Base-by-base conservation (phyloP, 1,140 invertebrate genomes). In the Brachystomella parvula region DNA sequence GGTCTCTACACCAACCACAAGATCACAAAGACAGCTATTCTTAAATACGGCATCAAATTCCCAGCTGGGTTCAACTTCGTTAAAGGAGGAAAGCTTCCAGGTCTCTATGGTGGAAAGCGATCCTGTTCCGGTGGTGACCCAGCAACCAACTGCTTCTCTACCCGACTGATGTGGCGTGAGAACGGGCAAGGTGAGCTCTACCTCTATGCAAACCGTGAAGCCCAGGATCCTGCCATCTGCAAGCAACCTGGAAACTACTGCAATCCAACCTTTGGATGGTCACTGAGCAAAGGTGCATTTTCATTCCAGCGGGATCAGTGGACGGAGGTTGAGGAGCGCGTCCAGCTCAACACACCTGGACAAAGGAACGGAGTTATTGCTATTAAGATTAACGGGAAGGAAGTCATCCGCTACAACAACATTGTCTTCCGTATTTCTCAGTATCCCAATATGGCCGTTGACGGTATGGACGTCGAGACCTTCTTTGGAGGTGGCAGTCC, bases 1-100 rank as follows among this genome's bases (percentile, higher is more conserved):
- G 67, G 67, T 21, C 32, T 68, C 1, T 68, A 47, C 39, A 63
- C 61, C 6, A 59, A 53, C 35, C 61, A 67, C 3, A 26, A 31
- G 30, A 24, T 64, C 0, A 12, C 62, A 1, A 33, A 32, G 21
- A 61, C 56, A 1, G 67, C 63, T 17, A 44, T 65, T 28, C 61
- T 68, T 39, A 68, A 64, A 32, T 68, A 68, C 47, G 24, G 12
- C 15, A 63, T 68, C 1, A 64, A 60, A 24, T 68, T 68, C 47
- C 67, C 67, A 2, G 24, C 53, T 6, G 63, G 58, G n/a, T 68
- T 68, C 24, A 68, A 68, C 44, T 68, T 68, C 30, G 67, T 68
- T 15, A 64, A 61, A 47, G 67, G 67, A 53, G 67, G 67, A 26
- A 67, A 67, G 59, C 33, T 67, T 1, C 66, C 66, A 1, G 66